Percentiles rank a stretch among this genome's conserved stretches.
phyloP scores from a whole-genome alignment of 2,888 invertebrate species.

The Chironomus tentans region DNA sequence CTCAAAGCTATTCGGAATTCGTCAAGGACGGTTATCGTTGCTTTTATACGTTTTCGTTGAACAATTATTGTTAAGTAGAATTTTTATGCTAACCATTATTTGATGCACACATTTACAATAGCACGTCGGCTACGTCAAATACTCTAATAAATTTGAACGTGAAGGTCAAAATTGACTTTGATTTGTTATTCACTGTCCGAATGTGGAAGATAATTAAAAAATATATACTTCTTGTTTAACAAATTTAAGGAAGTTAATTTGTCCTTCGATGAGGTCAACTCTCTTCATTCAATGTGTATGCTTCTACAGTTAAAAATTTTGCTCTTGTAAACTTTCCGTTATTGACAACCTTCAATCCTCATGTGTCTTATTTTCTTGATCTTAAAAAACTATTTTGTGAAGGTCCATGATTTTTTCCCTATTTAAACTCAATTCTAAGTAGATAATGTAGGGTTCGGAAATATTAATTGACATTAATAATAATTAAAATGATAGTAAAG shows the following conservation, averaged over 20 bases:
- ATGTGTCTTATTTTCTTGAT: neutral
- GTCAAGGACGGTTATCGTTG: neutral
- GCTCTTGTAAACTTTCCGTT: too few relatives aligned
- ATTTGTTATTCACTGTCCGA: too few relatives aligned
- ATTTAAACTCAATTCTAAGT: too few relatives aligned
- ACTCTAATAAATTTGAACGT: neutral
- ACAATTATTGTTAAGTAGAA: neutral
- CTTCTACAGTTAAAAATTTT: neutral
- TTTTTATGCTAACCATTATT: neutral
- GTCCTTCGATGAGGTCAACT: constrained; percentile 32
- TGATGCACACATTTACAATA: neutral
- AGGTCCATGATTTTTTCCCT: too few relatives aligned
- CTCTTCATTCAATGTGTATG: constrained; percentile 31
- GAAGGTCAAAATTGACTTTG: too few relatives aligned
- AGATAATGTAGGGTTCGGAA: too few relatives aligned
- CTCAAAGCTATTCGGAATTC: neutral
- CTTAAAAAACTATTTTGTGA: too few relatives aligned
- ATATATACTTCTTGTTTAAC: too few relatives aligned
- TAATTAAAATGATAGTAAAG: too few relatives aligned
- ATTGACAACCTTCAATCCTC: neutral
- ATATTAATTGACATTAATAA: too few relatives aligned
- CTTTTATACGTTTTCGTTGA: neutral
- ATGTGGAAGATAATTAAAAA: too few relatives aligned
- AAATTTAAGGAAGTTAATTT: neutral
- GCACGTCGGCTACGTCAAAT: neutral